Conservation (phyloP, 1,140 invertebrate genomes). For the Ips typographus region DNA sequence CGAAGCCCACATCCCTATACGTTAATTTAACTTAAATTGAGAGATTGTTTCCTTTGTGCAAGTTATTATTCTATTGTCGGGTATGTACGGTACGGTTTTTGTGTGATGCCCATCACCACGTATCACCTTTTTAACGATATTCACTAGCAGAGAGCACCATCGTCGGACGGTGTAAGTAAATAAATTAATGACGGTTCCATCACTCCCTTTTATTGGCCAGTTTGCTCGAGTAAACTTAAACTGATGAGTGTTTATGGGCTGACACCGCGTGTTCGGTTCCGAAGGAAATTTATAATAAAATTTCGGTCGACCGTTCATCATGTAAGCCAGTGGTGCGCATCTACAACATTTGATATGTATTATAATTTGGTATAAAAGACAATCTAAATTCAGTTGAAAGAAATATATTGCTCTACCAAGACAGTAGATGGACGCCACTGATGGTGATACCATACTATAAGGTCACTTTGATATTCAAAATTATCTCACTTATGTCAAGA, state of each 20-base stretch:
- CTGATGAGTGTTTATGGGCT: too few species aligned
- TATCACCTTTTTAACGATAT: conserved; percentile 5
- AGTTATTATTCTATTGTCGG: conserved; percentile 50
- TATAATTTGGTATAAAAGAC: too few species aligned
- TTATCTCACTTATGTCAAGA: too few species aligned
- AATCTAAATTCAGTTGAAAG: too few species aligned
- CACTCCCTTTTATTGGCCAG: background rate
- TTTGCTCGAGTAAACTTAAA: conserved; percentile 5
- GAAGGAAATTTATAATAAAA: conserved; percentile 18
- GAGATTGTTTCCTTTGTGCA: conserved; percentile 53
- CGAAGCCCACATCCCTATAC: conserved; percentile 50
- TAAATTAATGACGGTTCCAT: conserved; percentile 12
- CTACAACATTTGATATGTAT: too few species aligned
- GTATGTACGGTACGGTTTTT: conserved; percentile 21
- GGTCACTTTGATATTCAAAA: too few species aligned
- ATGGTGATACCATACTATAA: too few species aligned
- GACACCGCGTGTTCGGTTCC: conserved; percentile 6
- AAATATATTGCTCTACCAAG: too few species aligned
- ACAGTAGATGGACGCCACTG: too few species aligned
- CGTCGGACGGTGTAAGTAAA: background rate
- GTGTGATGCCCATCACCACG: conserved; percentile 1
- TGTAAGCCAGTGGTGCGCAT: too few species aligned
- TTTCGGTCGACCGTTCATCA: background rate
- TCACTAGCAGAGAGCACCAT: background rate
- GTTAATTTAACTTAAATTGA: conserved; percentile 53